Conservation (phyloP, 2,888 invertebrate species). For the Tachina fera region DNA sequence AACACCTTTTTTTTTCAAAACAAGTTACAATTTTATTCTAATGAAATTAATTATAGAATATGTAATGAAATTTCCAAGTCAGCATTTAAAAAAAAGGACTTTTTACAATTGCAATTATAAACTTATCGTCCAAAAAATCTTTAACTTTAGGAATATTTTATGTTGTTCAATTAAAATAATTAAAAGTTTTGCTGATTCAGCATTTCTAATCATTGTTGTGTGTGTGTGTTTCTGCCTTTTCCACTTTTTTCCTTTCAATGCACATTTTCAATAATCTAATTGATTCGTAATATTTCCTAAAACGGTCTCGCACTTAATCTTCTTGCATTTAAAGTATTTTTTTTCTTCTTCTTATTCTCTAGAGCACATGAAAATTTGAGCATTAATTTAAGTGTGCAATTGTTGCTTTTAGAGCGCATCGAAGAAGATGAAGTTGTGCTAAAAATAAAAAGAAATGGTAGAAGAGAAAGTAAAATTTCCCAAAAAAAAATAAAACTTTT, state of each 20-base stretch:
- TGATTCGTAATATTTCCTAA: constrained; percentile 16
- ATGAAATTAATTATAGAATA: no score
- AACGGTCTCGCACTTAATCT: not conserved
- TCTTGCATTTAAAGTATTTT: not conserved
- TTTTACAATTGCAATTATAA: no score
- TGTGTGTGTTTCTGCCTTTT: no score
- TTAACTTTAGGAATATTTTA: not conserved
- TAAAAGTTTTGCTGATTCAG: constrained; percentile 2
- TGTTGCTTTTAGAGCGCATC: not conserved
- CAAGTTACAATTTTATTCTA: no score
- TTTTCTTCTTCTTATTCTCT: not conserved
- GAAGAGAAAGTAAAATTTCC: not conserved
- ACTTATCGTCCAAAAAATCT: no score
- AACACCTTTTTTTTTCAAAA: no score
- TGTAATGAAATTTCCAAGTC: no score
- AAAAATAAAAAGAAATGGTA: not conserved
- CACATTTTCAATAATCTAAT: constrained; percentile 15
- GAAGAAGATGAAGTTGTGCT: no score
- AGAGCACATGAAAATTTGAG: not conserved
- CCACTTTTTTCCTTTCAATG: not conserved
- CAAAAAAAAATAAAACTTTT: not conserved
- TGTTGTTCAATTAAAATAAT: constrained; percentile 5
- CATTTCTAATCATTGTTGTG: not conserved
- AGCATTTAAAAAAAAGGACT: no score
- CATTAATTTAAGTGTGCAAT: constrained; percentile 2